Evolutionary conservation across 2,797 vertebrate species (phyloP).

Genomic region (Novumbra hubbsi): DNA sequence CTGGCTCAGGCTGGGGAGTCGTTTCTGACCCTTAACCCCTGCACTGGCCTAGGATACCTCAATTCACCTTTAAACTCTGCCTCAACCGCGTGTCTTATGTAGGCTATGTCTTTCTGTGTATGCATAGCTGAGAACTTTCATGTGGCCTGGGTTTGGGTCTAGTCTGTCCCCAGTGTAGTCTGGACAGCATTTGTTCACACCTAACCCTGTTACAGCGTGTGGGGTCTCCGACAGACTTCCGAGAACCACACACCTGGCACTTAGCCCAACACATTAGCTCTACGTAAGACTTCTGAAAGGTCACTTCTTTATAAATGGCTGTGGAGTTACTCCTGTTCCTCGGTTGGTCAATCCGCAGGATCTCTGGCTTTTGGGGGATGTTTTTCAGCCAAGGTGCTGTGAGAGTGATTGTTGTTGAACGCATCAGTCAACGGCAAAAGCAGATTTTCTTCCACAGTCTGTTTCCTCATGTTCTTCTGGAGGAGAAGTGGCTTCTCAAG

Average conservation of each 20-base stretch:
- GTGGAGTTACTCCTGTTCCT: conserved; percentile 22
- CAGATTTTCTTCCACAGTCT: background rate
- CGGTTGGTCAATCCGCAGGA: conserved; percentile 16
- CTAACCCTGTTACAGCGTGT: conserved; percentile 39
- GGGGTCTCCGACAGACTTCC: background rate
- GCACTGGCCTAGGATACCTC: background rate
- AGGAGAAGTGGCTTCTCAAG: conserved; percentile 12
- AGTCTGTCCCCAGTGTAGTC: conserved; percentile 37
- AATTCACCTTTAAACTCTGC: conserved; percentile 12
- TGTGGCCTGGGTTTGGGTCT: conserved; percentile 43
- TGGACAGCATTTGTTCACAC: conserved; percentile 38
- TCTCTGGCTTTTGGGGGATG: conserved; percentile 5
- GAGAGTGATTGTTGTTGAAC: conserved; percentile 21
- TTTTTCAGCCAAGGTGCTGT: conserved; percentile 4
- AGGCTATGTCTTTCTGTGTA: background rate
- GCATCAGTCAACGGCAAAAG: background rate
- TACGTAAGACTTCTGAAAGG: conserved; percentile 50
- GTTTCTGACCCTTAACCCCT: background rate
- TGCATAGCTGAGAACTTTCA: conserved; percentile 14
- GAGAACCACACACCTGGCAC: background rate
- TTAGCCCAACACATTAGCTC: conserved; percentile 23
- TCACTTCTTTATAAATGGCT: conserved; percentile 41
- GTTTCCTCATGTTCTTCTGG: background rate
- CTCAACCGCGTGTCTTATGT: conserved; percentile 18
- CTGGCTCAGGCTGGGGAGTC: background rate